These are phyloP conservation scores for Amphimedon queenslandica DNA, from an alignment of 37 sponge, comb jelly and placozoan genomes.

Conservation along the genomic window DNA sequence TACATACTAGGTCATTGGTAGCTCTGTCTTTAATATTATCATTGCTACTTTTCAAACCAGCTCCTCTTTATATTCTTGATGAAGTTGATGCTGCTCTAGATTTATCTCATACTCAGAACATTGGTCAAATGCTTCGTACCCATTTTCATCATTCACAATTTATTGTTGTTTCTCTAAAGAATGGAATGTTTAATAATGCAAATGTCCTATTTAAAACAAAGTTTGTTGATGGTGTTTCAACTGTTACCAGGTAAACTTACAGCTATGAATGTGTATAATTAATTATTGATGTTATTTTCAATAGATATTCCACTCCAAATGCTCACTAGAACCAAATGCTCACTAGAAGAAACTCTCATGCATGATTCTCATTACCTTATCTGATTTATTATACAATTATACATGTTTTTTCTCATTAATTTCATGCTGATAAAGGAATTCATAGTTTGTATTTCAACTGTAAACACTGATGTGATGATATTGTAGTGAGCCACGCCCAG, in stretches of 20 bases:
- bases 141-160: conserved; percentile 98
- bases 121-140: conserved; percentile 93
- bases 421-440: too few species aligned
- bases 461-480: too few species aligned
- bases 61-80: conserved; percentile 99
- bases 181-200: conserved; percentile 99
- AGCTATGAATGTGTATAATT: neutral
- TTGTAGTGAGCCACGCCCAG: neutral
- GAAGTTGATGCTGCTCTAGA: conserved; percentile 99
- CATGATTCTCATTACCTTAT: too few species aligned
- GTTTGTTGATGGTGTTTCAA: conserved; percentile 98
- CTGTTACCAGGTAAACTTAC: conserved; percentile 80
- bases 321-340: neutral
- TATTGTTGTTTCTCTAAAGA: conserved; percentile 97
- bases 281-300: neutral
- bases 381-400: too few species aligned
- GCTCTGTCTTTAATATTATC: conserved; percentile 97
- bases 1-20: conserved; percentile 76
- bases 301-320: neutral
- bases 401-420: too few species aligned
- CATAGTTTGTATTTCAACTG: too few species aligned
- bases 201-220: conserved; percentile 97
- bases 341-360: neutral
- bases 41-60: conserved; percentile 98
- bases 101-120: conserved; percentile 98